A percentile compares a stretch with the other conserved stretches of the same genome.
These are phyloP conservation scores for Enhydra lutris DNA, from an alignment of 2,113 vertebrate species.

Conservation along the genomic window DNA sequence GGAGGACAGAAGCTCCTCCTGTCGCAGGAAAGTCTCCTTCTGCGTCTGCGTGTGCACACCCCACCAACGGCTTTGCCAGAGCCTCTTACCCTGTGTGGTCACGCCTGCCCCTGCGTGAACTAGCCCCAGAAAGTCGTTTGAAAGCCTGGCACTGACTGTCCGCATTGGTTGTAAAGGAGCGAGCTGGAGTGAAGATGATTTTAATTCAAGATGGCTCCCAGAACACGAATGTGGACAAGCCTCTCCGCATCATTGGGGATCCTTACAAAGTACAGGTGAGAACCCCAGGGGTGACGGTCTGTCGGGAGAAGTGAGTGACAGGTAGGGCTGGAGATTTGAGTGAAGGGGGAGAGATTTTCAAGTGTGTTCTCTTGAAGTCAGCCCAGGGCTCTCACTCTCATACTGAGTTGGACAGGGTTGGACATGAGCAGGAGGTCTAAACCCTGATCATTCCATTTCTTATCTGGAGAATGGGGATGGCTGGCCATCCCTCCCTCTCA, in stretches of 20 bases:
- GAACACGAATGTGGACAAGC: conserved; percentile 93
- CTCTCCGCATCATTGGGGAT: conserved; percentile 93
- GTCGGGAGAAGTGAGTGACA: background rate
- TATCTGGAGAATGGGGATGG: background rate
- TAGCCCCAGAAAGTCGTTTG: background rate
- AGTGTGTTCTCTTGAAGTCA: background rate
- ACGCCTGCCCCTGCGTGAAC: accelerated
- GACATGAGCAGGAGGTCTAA: background rate
- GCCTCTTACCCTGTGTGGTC: background rate
- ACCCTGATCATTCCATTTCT: background rate
- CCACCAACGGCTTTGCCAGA: background rate
- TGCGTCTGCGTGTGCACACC: background rate
- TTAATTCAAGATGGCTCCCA: conserved; percentile 94
- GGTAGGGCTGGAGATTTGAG: background rate
- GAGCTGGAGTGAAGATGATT: conserved; percentile 96
- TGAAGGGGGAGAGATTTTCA: background rate
- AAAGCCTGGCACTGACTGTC: background rate
- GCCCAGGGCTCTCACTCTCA: background rate
- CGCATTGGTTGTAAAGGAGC: conserved; percentile 82
- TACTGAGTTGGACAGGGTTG: too few relatives aligned
- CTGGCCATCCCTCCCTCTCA: background rate
- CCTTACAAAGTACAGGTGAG: conserved; percentile 95
- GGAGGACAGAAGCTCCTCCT: background rate
- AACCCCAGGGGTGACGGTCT: accelerated
- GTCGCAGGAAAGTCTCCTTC: background rate